These are phyloP conservation scores for Champsocephalus esox DNA, from an alignment of 2,797 vertebrate species.

Conservation along the genomic window DNA sequence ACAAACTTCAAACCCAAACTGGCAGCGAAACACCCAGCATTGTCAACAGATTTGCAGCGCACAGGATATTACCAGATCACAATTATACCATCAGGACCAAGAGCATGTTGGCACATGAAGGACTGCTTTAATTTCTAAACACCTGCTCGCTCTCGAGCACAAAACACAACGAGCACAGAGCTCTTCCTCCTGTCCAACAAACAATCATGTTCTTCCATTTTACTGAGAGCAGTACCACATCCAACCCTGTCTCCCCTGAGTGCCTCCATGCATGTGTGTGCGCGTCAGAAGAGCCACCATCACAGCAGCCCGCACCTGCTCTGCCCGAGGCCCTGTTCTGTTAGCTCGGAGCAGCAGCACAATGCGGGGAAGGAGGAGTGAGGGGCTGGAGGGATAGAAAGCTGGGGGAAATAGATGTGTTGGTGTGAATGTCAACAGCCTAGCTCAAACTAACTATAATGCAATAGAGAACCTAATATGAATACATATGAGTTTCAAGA, in stretches of 20 bases:
- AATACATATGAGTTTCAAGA: slow-evolving; percentile 52
- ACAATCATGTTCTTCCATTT: slow-evolving; percentile 64
- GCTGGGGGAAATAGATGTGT: slow-evolving; percentile 50
- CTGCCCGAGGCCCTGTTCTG: slow-evolving; percentile 63
- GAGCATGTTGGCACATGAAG: slow-evolving; percentile 47
- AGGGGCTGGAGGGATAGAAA: slow-evolving; percentile 37
- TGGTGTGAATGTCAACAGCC: slow-evolving; percentile 68
- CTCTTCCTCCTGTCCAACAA: slow-evolving; percentile 46
- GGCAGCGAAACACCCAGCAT: slow-evolving; percentile 44
- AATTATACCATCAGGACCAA: slow-evolving; percentile 47
- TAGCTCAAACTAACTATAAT: slow-evolving; percentile 46
- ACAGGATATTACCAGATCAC: slow-evolving; percentile 60
- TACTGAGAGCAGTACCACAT: slow-evolving; percentile 45
- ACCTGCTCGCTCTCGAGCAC: slow-evolving; percentile 69
- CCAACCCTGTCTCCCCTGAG: slow-evolving; percentile 60
- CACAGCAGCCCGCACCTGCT: slow-evolving; percentile 75
- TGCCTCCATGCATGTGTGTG: slow-evolving; percentile 35
- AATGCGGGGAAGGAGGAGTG: slow-evolving; percentile 42
- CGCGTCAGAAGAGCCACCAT: slow-evolving; percentile 59
- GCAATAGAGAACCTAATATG: slow-evolving; percentile 49
- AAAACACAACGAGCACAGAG: slow-evolving; percentile 46
- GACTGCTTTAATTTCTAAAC: slow-evolving; percentile 65
- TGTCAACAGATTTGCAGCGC: slow-evolving; percentile 60
- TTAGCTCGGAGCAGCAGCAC: slow-evolving; percentile 52
- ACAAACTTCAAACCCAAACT: slow-evolving; percentile 55